A percentile compares a stretch with the other conserved stretches of the same genome.
Evolutionary conservation across 2,888 invertebrate genomes (phyloP).

Genomic region (Xanthostigma xanthostigma): DNA sequence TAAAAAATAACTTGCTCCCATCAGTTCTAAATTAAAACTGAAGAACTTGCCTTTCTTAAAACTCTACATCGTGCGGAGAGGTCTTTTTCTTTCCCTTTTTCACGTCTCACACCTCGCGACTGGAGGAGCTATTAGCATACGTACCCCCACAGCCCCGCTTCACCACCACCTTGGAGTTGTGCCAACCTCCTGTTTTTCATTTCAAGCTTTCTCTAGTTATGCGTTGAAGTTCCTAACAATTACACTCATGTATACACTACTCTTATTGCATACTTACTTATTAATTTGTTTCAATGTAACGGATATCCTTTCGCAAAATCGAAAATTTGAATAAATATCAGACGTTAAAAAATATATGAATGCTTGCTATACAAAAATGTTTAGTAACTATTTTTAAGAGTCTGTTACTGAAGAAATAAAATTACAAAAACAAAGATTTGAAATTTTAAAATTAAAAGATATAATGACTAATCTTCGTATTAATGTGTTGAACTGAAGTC

Average conservation of each 20-base stretch:
- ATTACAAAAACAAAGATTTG: too few species aligned
- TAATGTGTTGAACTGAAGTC: too few species aligned
- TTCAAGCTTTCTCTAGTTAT: not conserved
- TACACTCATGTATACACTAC: not conserved
- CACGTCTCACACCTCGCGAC: conserved; percentile 13
- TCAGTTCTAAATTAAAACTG: conserved; percentile 28
- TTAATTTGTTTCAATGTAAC: too few species aligned
- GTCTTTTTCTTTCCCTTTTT: conserved; percentile 18
- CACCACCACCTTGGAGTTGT: not conserved
- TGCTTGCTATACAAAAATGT: too few species aligned
- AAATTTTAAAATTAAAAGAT: too few species aligned
- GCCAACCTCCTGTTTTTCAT: not conserved
- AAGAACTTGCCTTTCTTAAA: conserved; percentile 23
- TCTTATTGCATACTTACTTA: not conserved
- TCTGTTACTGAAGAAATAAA: too few species aligned
- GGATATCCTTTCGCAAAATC: too few species aligned
- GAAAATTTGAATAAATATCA: too few species aligned
- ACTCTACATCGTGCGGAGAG: conserved; percentile 10
- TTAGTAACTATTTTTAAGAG: too few species aligned
- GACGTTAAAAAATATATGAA: too few species aligned
- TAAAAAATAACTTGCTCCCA: conserved; percentile 8
- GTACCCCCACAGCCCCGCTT: conserved; percentile 10
- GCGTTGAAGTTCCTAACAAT: not conserved
- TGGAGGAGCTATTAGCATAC: conserved; percentile 18
- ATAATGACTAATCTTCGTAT: too few species aligned